phyloP scores from a whole-genome alignment of 2,888 invertebrate species.

The Griposia aprilina region DNA sequence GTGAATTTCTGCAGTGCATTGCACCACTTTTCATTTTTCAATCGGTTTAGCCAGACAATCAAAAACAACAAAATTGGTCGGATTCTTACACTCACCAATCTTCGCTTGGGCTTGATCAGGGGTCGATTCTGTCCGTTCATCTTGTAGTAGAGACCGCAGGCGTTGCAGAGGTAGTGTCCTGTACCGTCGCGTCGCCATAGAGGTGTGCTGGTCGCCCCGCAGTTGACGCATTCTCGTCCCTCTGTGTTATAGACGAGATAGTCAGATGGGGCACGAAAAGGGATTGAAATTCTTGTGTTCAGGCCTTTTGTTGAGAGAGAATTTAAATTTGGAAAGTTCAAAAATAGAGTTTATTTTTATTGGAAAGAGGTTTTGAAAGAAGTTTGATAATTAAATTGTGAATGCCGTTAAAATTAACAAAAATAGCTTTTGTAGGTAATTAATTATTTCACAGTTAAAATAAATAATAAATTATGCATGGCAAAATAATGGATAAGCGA shows the following conservation, averaged over 20 bases:
- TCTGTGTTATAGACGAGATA: conserved; percentile 90
- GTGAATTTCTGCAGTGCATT: not conserved
- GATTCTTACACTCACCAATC: conserved; percentile 98
- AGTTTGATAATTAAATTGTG: not conserved
- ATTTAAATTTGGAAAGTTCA: conserved; percentile 19
- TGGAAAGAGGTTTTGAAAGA: conserved; percentile 23
- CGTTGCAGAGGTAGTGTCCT: conserved; percentile 99
- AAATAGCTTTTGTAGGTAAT: conserved; percentile 10
- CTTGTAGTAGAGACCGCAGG: conserved; percentile 99
- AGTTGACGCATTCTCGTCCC: conserved; percentile 99
- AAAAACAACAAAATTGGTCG: conserved; percentile 86
- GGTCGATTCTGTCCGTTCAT: conserved; percentile 99
- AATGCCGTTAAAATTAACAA: conserved; percentile 15
- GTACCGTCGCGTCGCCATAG: conserved; percentile 99
- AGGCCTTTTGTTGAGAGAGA: conserved; percentile 29
- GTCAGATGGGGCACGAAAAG: conserved; percentile 29
- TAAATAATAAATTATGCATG: conserved; percentile 13
- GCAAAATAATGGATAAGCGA: conserved; percentile 48
- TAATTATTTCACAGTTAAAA: conserved; percentile 16
- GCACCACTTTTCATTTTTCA: not conserved
- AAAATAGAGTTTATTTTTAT: not conserved
- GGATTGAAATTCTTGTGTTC: not conserved
- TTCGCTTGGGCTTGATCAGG: conserved; percentile 99
- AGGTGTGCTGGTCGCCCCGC: conserved; percentile 99
- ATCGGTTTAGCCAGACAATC: conserved; percentile 64